Evolutionary conservation across 2,888 invertebrate genomes (phyloP).

Genomic region (Sipha maydis): DNA sequence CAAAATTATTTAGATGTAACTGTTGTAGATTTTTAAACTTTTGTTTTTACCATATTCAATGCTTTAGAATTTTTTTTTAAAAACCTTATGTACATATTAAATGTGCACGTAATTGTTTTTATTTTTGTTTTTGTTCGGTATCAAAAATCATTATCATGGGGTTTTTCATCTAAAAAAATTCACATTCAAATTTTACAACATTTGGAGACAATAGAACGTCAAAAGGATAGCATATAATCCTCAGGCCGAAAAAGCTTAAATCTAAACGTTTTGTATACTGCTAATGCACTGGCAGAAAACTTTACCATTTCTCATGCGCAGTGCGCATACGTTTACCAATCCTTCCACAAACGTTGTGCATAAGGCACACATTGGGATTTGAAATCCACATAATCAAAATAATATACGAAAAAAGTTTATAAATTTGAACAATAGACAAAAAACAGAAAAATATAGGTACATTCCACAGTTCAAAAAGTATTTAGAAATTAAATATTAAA

Average conservation of each 20-base stretch:
- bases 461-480: no score
- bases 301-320: neutral
- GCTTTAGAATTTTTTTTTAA: no score
- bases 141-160: neutral
- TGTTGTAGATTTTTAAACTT: no score
- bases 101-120: no score
- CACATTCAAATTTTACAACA: neutral
- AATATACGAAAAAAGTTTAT: conserved; percentile 1
- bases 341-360: no score
- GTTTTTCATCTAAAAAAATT: neutral
- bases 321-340: neutral
- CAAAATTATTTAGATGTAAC: no score
- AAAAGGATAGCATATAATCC: conserved; percentile 24
- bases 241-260: conserved; percentile 18
- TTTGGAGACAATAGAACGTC: neutral
- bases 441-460: no score
- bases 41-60: no score
- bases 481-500: no score
- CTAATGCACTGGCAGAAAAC: neutral
- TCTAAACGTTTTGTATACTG: conserved; percentile 20
- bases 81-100: no score
- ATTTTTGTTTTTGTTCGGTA: no score
- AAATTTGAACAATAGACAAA: neutral
- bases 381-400: conserved; percentile 3
- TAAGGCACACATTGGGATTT: neutral